Evolutionary conservation across 92 coral and sea anemone species (phyloP), one percentile per base, ranked within the genome.

Genomic region (Porites divaricata): DNA sequence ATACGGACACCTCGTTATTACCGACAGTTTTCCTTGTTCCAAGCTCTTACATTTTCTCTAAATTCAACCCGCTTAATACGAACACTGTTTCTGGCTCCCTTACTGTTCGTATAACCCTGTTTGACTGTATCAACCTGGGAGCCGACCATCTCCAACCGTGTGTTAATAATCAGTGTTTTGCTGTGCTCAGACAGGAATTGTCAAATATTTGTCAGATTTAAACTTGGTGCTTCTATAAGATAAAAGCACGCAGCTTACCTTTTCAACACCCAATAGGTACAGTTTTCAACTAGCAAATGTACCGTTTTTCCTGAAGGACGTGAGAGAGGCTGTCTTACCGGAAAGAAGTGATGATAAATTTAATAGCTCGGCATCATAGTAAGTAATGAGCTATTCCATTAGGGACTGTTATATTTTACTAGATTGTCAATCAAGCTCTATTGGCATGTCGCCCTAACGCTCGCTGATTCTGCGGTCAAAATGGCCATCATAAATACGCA

Each of bases 361-460:
- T 0, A 15, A 63, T 78, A 8, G 26, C 16, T 17, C 17, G 74
- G 73, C 48, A 66, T 78, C 0, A 35, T 35, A 35, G 45, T 50
- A 25, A 35, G 16, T 52, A 35, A 26, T n/a, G 69, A 56, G 69
- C 53, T 15, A 1, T 10, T 19, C 20, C 63, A 49, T 79, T 79
- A 67, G 25, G 66, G 3, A 16, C 8, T 19, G 35, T 28, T 59
- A 13, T 24, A 12, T 6, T 23, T 22, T 5, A 9, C 8, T 19
- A 19, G 78, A 54, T 63, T 48, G 19, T 16, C 28, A 13, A 67
- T 20, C 45, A 11, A 28, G 1, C 7, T 8, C 63, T 77, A 77
- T 19, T 67, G 75, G 76, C 35, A 80, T 70, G 85, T 73, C 77
- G 53, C 53, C 5, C 0, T 72, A 72, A 73, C 10, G 51, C 77